These are phyloP conservation scores for Muschampia plurimacula DNA, from an alignment of 2,888 invertebrate species.

Conservation along the genomic window DNA sequence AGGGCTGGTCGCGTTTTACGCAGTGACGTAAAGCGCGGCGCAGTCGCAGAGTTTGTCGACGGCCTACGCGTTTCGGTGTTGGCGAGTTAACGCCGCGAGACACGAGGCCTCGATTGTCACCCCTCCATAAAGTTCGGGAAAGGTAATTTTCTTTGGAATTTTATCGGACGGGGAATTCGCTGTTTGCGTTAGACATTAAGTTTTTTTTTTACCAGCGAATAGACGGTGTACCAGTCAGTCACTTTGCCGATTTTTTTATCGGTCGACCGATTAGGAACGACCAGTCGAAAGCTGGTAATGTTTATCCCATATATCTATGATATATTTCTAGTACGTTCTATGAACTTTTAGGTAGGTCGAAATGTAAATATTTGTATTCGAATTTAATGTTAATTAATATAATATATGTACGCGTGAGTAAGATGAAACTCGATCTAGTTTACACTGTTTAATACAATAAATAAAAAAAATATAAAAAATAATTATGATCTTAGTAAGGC, in stretches of 20 bases:
- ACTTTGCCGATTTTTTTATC: constrained; percentile 40
- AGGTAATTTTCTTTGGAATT: constrained; percentile 85
- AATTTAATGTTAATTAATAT: constrained; percentile 35
- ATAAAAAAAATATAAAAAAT: constrained; percentile 17
- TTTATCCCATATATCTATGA: constrained; percentile 99
- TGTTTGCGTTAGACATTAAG: constrained; percentile 68
- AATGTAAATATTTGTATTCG: constrained; percentile 63
- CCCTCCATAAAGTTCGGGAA: constrained; percentile 83
- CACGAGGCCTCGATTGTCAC: constrained; percentile 62
- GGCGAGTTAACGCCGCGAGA: constrained; percentile 54
- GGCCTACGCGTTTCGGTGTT: constrained; percentile 54
- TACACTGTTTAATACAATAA: constrained; percentile 9
- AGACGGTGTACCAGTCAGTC: constrained; percentile 55
- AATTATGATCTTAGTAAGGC: neutral
- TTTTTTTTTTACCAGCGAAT: constrained; percentile 79
- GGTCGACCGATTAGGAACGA: constrained; percentile 52
- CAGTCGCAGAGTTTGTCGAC: constrained; percentile 64
- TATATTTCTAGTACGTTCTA: constrained; percentile 98
- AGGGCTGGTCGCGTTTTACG: constrained; percentile 71
- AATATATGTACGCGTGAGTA: constrained; percentile 15
- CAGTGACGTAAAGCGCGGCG: constrained; percentile 62
- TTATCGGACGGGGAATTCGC: constrained; percentile 73
- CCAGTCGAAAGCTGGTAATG: constrained; percentile 88
- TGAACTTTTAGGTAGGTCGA: constrained; percentile 89
- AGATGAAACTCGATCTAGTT: constrained; percentile 2